Evolutionary conservation across 2,113 vertebrate genomes (phyloP), one percentile per base, ranked within the genome.

Genomic region (Arothron firmamentum): DNA sequence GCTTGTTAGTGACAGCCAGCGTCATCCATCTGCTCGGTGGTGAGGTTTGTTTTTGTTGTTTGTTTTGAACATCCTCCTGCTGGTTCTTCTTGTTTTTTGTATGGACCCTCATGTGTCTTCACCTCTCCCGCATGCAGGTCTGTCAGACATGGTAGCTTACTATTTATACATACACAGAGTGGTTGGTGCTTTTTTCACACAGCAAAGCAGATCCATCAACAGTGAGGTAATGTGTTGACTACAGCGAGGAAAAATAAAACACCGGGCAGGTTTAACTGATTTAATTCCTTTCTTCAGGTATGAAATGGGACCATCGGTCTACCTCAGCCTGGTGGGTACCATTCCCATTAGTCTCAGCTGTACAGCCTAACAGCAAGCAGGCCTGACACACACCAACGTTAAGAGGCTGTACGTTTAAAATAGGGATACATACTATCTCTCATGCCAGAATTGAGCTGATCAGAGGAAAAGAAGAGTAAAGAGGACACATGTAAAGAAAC

Each of bases 151-250:
- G 51, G 50, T 70, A n/a, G 62, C 48, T 45, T 65, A 77, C 0
- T 79, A 81, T 81, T 83, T 79, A 55, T 71, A 81, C 59, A 65
- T 78, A 63, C 82, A 87, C 78, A 77, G 16, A 52, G 66, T 74
- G 58, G n/a, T 23, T 3, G 23, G 15, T 10, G 67, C 42, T 34
- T 55, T 38, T 63, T 59, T 65, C 76, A 52, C 75, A 82, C 58
- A 66, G 55, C 58, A 55, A 70, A 67, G 76, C 71, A 72, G 67
- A 88, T 72, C 64, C 61, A 3, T 53, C 59, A 7, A 60, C 62
- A 49, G 43, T 77, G 50, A 56, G 67, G 78, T 79, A 64, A 70
- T 0, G 0, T 19, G 6, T 46, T 12, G 1, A 25, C 16, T 45
- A 45, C 54, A 10, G 13, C 48, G n/a, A 49, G 4, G 25, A 6